phyloP scores from a whole-genome alignment of 1,140 invertebrate genomes.

The Pachypeltis micranthus region DNA sequence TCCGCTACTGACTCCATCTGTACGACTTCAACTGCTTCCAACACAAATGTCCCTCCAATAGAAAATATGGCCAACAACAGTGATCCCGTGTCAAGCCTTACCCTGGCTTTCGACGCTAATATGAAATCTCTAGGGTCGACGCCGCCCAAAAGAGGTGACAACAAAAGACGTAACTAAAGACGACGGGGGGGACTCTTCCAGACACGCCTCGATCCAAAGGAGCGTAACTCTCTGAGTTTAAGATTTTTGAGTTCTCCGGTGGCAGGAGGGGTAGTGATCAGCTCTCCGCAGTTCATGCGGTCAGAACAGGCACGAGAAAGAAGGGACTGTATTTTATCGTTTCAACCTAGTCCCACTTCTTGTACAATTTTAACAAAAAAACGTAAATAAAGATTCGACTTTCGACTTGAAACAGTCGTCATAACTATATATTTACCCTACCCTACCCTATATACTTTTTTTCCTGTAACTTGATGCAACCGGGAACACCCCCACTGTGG shows the following conservation, averaged over 20 bases:
- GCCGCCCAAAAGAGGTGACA: background rate
- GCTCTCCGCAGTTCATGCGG: conserved; percentile 36
- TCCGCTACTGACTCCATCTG: background rate
- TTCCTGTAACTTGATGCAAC: no score
- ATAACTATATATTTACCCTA: no score
- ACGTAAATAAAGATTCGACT: no score
- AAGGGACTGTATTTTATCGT: conserved; percentile 72
- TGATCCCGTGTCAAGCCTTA: conserved; percentile 54
- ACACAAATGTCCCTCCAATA: no score
- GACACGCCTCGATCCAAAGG: conserved; percentile 17
- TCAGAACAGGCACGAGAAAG: conserved; percentile 57
- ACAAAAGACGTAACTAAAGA: background rate
- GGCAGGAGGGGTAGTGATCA: no score
- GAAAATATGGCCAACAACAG: no score
- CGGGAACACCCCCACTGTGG: no score
- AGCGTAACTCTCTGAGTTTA: conserved; percentile 13
- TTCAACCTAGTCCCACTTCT: no score
- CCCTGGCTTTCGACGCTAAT: conserved; percentile 62
- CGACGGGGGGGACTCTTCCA: conserved; percentile 6
- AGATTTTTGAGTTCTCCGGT: conserved; percentile 8
- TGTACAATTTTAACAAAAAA: no score
- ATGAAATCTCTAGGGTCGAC: conserved; percentile 41
- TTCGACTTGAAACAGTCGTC: no score
- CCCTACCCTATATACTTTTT: no score
- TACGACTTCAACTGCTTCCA: background rate